Conservation (phyloP, 2,797 vertebrate species). For the Parauchenoglanis ngamensis region DNA sequence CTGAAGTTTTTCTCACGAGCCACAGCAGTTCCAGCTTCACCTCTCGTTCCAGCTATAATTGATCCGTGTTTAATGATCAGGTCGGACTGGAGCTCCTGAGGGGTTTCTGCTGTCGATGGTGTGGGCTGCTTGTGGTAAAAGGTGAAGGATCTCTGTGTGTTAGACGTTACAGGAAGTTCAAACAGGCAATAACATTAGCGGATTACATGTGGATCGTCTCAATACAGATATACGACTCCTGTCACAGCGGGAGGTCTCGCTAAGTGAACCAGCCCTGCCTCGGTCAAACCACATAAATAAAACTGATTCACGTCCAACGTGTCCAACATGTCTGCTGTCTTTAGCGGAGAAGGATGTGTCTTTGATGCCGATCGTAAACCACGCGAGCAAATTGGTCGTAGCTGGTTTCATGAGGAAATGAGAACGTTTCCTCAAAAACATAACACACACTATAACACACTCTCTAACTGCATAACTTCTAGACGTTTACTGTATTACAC, state of each 20-base stretch:
- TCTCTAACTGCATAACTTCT: constrained; percentile 34
- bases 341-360: not conserved
- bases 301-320: constrained; percentile 10
- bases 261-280: not conserved
- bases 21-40: not conserved
- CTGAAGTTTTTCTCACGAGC: not conserved
- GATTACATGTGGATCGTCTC: not conserved
- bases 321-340: not conserved
- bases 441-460: not conserved
- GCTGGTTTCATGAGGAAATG: not conserved
- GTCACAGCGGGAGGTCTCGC: constrained; percentile 12
- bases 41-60: not conserved
- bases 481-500: not conserved
- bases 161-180: constrained; percentile 2
- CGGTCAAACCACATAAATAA: constrained; percentile 21
- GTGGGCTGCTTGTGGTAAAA: not conserved
- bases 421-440: not conserved
- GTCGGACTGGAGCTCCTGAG: not conserved
- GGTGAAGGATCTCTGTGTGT: not conserved
- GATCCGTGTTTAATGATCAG: not conserved
- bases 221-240: constrained; percentile 39
- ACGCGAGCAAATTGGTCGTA: not conserved
- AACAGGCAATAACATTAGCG: constrained; percentile 20
- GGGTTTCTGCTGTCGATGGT: not conserved
- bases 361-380: constrained; percentile 6